phyloP scores from a whole-genome alignment of 37 sponge, comb jelly and placozoan genomes.

The Ianthella basta region DNA sequence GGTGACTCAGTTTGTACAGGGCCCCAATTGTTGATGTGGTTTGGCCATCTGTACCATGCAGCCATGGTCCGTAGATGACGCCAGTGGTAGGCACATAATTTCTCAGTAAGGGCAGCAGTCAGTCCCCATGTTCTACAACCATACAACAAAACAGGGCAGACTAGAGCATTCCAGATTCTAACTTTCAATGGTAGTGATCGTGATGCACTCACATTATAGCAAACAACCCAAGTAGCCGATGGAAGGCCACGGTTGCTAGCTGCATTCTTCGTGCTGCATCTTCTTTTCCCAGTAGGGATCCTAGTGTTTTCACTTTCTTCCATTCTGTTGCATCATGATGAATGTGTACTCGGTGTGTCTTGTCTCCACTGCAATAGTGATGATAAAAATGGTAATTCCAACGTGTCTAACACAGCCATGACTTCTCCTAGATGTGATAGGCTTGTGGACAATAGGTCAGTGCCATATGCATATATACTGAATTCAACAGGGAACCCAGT shows the following conservation, averaged over 20 bases:
- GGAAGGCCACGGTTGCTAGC: slow-evolving; percentile 2
- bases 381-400: no score
- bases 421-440: background rate
- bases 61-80: background rate
- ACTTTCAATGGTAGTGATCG: background rate
- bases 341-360: background rate
- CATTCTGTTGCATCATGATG: background rate
- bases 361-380: background rate
- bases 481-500: background rate
- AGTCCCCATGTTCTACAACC: background rate
- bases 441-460: background rate
- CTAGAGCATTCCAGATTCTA: background rate
- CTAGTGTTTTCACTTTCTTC: background rate
- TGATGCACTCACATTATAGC: background rate
- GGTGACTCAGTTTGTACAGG: slow-evolving; percentile 10
- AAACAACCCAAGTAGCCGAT: background rate
- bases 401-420: background rate
- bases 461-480: background rate
- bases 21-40: background rate
- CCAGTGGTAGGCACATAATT: background rate
- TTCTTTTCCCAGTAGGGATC: slow-evolving; percentile 2
- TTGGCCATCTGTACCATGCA: background rate
- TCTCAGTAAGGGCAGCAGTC: background rate
- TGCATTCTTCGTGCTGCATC: background rate
- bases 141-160: background rate